phyloP scores from a whole-genome alignment of 92 coral and sea anemone species.

The Zoanthus sansibaricus region DNA sequence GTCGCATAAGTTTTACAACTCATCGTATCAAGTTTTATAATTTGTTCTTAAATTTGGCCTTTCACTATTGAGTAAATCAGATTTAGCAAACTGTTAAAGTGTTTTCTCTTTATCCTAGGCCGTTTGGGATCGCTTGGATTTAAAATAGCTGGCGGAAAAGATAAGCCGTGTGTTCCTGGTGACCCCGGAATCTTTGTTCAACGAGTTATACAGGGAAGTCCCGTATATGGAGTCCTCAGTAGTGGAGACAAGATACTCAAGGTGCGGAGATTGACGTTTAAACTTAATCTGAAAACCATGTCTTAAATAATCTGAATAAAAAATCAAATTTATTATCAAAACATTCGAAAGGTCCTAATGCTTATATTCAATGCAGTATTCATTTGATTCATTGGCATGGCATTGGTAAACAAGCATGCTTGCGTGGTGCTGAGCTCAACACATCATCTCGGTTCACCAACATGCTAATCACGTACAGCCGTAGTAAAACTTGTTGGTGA shows the following conservation, averaged over 20 bases:
- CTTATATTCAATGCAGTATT: too few species aligned
- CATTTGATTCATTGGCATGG: too few species aligned
- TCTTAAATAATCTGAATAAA: too few species aligned
- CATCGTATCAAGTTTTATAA: not conserved
- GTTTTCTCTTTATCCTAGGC: conserved; percentile 44
- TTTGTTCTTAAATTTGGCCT: not conserved
- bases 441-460: too few species aligned
- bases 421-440: too few species aligned
- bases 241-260: conserved; percentile 88
- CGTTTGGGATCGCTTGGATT: conserved; percentile 82
- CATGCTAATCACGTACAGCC: too few species aligned
- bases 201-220: conserved; percentile 75
- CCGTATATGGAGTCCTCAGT: conserved; percentile 63
- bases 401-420: too few species aligned
- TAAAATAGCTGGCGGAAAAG: conserved; percentile 87
- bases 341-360: too few species aligned
- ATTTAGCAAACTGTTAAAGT: not conserved
- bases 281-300: too few species aligned
- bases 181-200: conserved; percentile 88
- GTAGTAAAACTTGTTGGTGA: too few species aligned
- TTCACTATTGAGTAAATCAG: not conserved
- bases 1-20: too few species aligned
- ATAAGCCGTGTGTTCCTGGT: conserved; percentile 86
- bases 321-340: too few species aligned
- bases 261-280: conserved; percentile 38